A percentile compares a stretch with the other conserved stretches of the same genome.
phyloP scores from a whole-genome alignment of 2,113 vertebrate species.

The Crocuta crocuta region DNA sequence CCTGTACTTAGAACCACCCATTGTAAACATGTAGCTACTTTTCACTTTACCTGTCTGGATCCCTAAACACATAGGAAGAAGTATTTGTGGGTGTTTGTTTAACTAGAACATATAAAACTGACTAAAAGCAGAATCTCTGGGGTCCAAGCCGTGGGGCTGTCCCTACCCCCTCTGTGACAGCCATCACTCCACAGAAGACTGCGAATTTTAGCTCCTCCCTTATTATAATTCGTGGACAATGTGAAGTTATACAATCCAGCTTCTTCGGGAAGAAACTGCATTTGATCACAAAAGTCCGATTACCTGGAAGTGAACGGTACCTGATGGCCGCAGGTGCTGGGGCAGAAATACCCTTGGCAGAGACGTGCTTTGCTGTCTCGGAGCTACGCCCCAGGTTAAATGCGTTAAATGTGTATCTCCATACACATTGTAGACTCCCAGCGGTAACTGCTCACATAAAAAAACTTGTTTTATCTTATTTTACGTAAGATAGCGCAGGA shows the following conservation, averaged over 20 bases:
- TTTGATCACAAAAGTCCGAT: not conserved
- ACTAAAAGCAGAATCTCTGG: not conserved
- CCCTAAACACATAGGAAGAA: not conserved
- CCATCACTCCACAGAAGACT: too few species aligned
- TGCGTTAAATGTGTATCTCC: not conserved
- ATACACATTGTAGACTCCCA: not conserved
- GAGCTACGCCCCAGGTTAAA: not conserved
- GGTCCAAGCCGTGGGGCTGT: not conserved
- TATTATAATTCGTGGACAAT: not conserved
- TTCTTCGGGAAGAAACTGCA: not conserved
- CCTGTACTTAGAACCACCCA: not conserved
- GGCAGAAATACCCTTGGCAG: not conserved
- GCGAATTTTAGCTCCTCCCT: not conserved
- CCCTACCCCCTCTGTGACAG: not conserved
- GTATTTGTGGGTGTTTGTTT: not conserved
- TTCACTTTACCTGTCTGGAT: not conserved
- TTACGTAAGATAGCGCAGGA: not conserved
- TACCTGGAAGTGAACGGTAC: not conserved
- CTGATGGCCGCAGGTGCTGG: not conserved
- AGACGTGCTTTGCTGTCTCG: not conserved
- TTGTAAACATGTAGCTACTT: not conserved
- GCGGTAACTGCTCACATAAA: not conserved
- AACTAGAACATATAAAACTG: not conserved
- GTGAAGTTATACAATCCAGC: not conserved
- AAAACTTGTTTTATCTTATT: not conserved